A percentile compares a stretch with the other conserved stretches of the same genome.
Conservation (phyloP, 1,140 invertebrate species). For the Bombyx mandarina region DNA sequence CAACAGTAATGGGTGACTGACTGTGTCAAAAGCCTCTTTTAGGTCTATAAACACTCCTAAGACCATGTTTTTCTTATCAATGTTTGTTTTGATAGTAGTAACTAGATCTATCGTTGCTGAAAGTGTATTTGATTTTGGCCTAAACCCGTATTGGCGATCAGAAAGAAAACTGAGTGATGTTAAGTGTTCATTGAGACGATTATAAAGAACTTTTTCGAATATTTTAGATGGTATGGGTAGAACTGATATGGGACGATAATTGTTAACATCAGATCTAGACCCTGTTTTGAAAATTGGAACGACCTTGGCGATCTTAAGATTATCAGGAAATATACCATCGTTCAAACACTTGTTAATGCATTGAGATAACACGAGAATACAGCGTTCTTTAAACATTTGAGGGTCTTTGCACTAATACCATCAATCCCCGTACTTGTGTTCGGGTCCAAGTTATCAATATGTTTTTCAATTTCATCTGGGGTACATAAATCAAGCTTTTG, state of each 20-base stretch:
- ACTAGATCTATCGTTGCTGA: constrained; percentile 2
- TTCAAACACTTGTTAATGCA: constrained; percentile 4
- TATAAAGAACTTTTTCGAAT: constrained; percentile 9
- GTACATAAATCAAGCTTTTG: too few species aligned
- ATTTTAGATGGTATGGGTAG: constrained; percentile 8
- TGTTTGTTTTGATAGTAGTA: constrained; percentile 3
- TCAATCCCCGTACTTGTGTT: too few species aligned
- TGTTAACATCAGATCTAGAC: neutral
- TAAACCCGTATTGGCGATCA: constrained; percentile 4
- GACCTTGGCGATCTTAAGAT: constrained; percentile 9
- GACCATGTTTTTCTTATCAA: constrained; percentile 3
- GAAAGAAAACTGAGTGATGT: constrained; percentile 1
- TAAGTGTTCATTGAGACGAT: constrained; percentile 4
- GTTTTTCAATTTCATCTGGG: too few species aligned
- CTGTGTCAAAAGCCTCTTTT: constrained; percentile 9
- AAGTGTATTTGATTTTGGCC: constrained; percentile 1
- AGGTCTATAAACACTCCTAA: constrained; percentile 6
- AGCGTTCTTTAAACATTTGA: too few species aligned
- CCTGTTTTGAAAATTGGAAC: constrained; percentile 9
- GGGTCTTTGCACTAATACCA: too few species aligned
- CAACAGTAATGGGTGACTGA: constrained; percentile 1
- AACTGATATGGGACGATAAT: constrained; percentile 13
- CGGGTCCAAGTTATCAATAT: too few species aligned
- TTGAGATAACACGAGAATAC: too few species aligned
- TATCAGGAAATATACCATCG: constrained; percentile 6